Conservation (phyloP, 2,888 invertebrate species). For the Amblyjoppa fuscipennis region DNA sequence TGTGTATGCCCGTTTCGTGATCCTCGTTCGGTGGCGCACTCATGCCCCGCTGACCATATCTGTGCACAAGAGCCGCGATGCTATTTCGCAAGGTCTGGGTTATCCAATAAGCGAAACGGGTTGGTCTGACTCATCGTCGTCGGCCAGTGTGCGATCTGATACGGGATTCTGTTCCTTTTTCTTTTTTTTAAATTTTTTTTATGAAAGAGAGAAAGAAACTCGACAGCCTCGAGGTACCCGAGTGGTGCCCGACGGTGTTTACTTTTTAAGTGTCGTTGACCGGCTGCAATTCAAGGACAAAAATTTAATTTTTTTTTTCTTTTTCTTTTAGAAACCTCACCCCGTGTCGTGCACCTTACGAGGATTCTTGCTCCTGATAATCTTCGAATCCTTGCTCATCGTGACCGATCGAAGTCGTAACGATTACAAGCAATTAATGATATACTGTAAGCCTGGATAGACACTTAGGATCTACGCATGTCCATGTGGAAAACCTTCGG, state of each 20-base stretch:
- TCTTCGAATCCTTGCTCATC: too few relatives aligned
- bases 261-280: background rate
- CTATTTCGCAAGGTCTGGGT: constrained; percentile 34
- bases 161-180: constrained; percentile 4
- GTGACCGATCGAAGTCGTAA: too few relatives aligned
- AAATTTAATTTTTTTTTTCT: background rate
- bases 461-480: too few relatives aligned
- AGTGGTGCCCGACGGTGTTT: background rate
- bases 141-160: constrained; percentile 11
- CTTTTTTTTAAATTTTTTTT: background rate
- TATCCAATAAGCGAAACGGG: constrained; percentile 22
- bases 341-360: background rate
- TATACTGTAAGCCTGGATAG: too few relatives aligned
- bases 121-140: constrained; percentile 38
- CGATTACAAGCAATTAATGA: too few relatives aligned
- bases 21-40: background rate
- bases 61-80: background rate
- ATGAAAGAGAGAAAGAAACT: background rate
- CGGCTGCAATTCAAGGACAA: background rate
- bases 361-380: too few relatives aligned
- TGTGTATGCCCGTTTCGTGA: background rate
- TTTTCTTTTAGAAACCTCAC: background rate
- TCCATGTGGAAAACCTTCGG: too few relatives aligned
- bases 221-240: background rate
- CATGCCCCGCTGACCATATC: constrained; percentile 13